Conservation (phyloP, 2,797 vertebrate genomes). For the Typhlichthys subterraneus region DNA sequence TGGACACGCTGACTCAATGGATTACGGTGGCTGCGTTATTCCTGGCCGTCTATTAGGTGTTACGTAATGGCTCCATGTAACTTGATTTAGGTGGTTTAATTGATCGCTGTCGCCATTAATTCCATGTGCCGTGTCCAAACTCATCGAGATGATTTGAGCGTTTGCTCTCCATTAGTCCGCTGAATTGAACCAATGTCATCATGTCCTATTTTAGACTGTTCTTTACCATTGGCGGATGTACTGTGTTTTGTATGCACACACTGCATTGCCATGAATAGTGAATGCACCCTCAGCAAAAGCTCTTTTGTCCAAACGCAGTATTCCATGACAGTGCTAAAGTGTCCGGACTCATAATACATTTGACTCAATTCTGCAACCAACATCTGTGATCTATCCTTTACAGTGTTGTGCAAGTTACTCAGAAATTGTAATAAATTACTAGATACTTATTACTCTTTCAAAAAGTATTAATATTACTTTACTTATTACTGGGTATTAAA, state of each 20-base stretch:
- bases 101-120: not conserved
- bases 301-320: conserved; percentile 8
- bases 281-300: conserved; percentile 14
- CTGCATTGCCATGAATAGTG: conserved; percentile 2
- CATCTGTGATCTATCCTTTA: too few species aligned
- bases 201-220: not conserved
- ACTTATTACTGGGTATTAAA: too few species aligned
- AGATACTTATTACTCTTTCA: too few species aligned
- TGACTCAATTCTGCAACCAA: too few species aligned
- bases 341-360: too few species aligned
- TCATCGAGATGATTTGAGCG: not conserved
- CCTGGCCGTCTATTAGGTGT: too few species aligned
- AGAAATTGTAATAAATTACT: too few species aligned
- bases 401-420: too few species aligned
- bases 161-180: not conserved
- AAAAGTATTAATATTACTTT: too few species aligned
- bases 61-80: not conserved
- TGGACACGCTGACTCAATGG: too few species aligned
- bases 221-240: not conserved
- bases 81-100: not conserved
- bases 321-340: too few species aligned
- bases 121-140: not conserved
- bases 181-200: not conserved
- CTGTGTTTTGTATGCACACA: not conserved
- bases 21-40: not conserved